These are phyloP conservation scores for Sus cebifrons DNA, from an alignment of 2,797 vertebrate species.

Conservation along the genomic window DNA sequence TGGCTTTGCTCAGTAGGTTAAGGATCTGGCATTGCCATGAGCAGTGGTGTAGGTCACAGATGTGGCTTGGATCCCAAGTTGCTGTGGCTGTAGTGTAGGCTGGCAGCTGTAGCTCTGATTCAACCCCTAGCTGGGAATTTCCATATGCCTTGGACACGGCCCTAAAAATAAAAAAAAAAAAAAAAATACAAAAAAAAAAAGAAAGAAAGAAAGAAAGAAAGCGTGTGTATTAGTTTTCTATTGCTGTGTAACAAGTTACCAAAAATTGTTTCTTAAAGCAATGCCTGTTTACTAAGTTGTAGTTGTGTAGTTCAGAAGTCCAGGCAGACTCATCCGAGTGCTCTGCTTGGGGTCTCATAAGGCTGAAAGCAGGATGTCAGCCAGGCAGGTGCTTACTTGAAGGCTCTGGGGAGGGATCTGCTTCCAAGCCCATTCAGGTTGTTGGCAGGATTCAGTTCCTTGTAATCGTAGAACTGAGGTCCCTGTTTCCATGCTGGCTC, in stretches of 20 bases:
- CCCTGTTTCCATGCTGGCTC: not conserved
- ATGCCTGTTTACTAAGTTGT: not conserved
- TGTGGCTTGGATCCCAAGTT: too few relatives aligned
- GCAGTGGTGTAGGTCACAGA: too few relatives aligned
- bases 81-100: too few relatives aligned
- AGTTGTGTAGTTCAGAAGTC: not conserved
- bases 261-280: not conserved
- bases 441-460: not conserved
- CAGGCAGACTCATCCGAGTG: not conserved
- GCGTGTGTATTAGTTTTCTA: not conserved
- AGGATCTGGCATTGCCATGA: too few relatives aligned
- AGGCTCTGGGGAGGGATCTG: not conserved
- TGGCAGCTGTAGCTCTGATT: too few relatives aligned
- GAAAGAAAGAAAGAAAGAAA: not conserved
- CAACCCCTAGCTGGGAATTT: too few relatives aligned
- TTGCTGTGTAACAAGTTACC: not conserved
- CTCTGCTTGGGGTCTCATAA: not conserved
- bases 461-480: not conserved
- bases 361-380: not conserved
- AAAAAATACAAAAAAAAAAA: not conserved
- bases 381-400: not conserved
- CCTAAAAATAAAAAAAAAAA: too few relatives aligned
- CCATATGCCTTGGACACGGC: too few relatives aligned
- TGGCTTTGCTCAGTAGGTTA: too few relatives aligned
- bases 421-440: not conserved